Evolutionary conservation across 2,888 invertebrate species (phyloP).

Genomic region (Eupithecia tripunctaria): DNA sequence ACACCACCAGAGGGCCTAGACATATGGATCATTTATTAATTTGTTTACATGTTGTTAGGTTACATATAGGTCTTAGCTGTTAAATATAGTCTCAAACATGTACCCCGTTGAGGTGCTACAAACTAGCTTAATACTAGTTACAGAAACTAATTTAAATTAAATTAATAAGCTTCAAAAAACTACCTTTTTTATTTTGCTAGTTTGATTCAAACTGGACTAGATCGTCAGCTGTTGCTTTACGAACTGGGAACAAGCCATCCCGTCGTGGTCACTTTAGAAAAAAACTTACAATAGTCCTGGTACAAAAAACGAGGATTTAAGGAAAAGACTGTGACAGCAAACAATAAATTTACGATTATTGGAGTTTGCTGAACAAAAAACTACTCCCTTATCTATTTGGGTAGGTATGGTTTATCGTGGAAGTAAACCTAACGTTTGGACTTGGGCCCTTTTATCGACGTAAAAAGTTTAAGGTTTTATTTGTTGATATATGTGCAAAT

Average conservation of each 20-base stretch:
- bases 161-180: no score
- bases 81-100: no score
- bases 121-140: no score
- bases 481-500: background rate
- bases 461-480: constrained; percentile 6
- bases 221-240: constrained; percentile 6
- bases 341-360: constrained; percentile 29
- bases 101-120: no score
- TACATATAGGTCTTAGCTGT: no score
- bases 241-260: no score
- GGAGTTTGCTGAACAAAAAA: constrained; percentile 22
- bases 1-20: no score
- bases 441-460: constrained; percentile 29
- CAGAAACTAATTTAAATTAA: no score
- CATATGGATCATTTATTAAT: no score
- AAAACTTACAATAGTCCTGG: background rate
- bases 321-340: background rate
- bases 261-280: background rate
- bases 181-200: background rate
- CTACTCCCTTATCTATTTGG: constrained; percentile 16
- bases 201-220: constrained; percentile 1
- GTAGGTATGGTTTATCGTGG: constrained; percentile 14
- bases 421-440: constrained; percentile 16
- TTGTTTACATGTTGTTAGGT: no score
- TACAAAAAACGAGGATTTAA: background rate